Evolutionary conservation across 1,140 invertebrate species (phyloP).

Genomic region (Theocolax elegans): DNA sequence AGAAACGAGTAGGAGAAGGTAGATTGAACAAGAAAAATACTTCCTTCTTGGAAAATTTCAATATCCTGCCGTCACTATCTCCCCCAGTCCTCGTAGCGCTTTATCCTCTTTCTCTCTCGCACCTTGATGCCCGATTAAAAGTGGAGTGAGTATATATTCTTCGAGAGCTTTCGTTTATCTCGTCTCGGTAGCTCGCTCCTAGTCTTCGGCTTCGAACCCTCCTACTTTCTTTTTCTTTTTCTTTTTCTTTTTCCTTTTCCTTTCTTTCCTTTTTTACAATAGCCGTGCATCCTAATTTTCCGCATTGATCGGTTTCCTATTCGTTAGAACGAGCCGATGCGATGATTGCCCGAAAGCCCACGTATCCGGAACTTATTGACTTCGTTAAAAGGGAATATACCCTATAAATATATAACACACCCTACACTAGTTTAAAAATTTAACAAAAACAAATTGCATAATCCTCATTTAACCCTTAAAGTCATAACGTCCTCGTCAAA

Average conservation of each 20-base stretch:
- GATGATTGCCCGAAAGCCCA: not conserved
- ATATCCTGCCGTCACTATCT: conserved; percentile 40
- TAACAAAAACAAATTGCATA: too few species aligned
- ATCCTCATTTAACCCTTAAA: too few species aligned
- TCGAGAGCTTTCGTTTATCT: not conserved
- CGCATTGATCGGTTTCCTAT: conserved; percentile 34
- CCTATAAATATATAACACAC: too few species aligned
- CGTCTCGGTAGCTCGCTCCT: not conserved
- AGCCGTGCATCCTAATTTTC: conserved; percentile 16
- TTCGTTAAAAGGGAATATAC: conserved; percentile 10
- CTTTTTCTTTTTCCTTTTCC: not conserved
- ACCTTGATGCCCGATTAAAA: not conserved
- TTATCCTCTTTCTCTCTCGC: not conserved
- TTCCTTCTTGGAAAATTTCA: conserved; percentile 47
- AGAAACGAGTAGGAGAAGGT: conserved; percentile 5
- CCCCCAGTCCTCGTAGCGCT: not conserved
- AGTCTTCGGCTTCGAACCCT: too few species aligned
- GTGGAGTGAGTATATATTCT: not conserved
- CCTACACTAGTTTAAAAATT: too few species aligned
- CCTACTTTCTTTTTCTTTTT: too few species aligned
- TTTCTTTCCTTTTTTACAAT: not conserved
- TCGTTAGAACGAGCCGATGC: not conserved
- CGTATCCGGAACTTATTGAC: conserved; percentile 13
- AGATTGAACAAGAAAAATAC: conserved; percentile 46
- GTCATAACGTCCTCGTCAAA: too few species aligned